phyloP scores from a whole-genome alignment of 2,113 vertebrate species.

The Procavia capensis region DNA sequence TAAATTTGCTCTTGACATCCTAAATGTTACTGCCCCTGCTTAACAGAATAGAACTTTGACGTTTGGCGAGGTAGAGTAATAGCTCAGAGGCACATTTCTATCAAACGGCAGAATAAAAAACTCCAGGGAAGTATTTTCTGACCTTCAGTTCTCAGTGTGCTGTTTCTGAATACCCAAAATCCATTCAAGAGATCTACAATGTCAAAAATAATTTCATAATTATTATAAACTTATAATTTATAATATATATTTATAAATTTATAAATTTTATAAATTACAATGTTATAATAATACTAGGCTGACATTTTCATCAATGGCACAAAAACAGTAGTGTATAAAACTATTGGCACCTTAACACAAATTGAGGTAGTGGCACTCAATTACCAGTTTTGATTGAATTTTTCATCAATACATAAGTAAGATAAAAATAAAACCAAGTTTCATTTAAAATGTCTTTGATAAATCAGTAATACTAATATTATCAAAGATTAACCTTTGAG shows the following conservation, averaged over 20 bases:
- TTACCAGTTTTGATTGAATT: fast-evolving
- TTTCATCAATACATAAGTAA: neutral
- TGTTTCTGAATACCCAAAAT: neutral
- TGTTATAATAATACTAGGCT: too few relatives aligned
- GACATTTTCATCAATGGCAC: fast-evolving
- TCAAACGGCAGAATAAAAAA: neutral
- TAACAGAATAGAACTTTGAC: neutral
- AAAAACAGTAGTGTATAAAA: neutral
- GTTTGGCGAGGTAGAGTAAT: fast-evolving
- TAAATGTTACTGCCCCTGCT: fast-evolving
- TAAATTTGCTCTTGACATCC: neutral
- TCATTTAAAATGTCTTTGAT: neutral
- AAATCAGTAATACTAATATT: neutral
- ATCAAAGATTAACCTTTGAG: neutral
- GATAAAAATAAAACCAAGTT: too few relatives aligned
- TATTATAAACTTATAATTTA: too few relatives aligned
- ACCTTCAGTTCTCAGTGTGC: fast-evolving
- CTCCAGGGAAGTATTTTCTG: fast-evolving
- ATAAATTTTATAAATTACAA: too few relatives aligned
- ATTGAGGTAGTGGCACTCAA: neutral
- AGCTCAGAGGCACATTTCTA: neutral
- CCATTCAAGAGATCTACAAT: neutral
- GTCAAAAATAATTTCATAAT: neutral
- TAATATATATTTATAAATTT: too few relatives aligned
- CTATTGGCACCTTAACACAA: neutral